Evolutionary conservation across 2,888 invertebrate genomes (phyloP), one percentile per base, ranked within the genome.

Genomic region (Macrophya annulata): DNA sequence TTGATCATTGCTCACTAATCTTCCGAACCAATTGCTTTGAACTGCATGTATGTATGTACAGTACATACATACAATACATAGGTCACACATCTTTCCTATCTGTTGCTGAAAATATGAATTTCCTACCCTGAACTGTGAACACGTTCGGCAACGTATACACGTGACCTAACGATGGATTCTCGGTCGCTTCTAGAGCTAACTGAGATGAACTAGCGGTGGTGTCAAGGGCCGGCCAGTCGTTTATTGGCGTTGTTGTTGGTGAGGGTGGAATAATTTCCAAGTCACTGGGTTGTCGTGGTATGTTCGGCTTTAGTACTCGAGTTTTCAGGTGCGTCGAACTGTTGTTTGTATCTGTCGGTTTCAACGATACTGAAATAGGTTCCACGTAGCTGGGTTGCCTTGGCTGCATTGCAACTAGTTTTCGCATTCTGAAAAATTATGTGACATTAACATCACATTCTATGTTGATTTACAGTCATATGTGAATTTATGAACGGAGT

Each of bases 121-220:
- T 88, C 89, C 89, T 86, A 94, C 94, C 45, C 88, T 88, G 86
- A 92, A 93, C 85, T 93, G 93, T 43, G 87, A 90, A 59, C 15
- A 17, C 25, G 48, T 77, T 17, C 12, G 31, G 25, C 25, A 21
- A 48, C n/a, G 48, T 15, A 9, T 40, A 15, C 40, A 68, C 1
- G 12, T 25, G 72, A 40, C 2, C 21, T 8, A 43, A 72, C 17
- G 72, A 51, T 51, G 17, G 51, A 51, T 45, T 17, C 45, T n/a
- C n/a, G n/a, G 25, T 15, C 17, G 65, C 12, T 37, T 17, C 37
- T 31, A 15, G 15, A n/a, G n/a, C n/a, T n/a, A n/a, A n/a, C 12
- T 68, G 6, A 25, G 10, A 37, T 9, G 65, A 37, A 51, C 17
- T n/a, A 4, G 17, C 0, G 5, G 6, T 17, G 9, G 51, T 17